These are phyloP conservation scores for Spatulosminthurus flaviceps DNA, from an alignment of 2,888 invertebrate species.

Conservation along the genomic window DNA sequence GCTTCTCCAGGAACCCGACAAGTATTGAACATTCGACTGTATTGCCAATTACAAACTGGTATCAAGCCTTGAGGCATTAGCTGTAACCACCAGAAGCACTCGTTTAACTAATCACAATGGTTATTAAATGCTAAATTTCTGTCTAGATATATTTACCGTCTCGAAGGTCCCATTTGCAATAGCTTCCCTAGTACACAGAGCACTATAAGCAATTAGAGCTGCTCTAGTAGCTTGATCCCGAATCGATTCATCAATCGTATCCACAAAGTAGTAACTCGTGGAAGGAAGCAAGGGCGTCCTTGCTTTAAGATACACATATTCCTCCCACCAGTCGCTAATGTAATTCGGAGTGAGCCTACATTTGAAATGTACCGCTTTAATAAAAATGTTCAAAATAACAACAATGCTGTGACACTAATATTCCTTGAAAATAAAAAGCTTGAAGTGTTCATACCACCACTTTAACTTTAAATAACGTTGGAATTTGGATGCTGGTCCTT, in stretches of 20 bases:
- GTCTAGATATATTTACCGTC: conserved; percentile 73
- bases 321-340: conserved; percentile 99
- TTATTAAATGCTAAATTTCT: no score
- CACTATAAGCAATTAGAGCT: conserved; percentile 84
- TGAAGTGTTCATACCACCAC: not conserved
- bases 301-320: conserved; percentile 97
- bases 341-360: conserved; percentile 84
- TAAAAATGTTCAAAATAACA: not conserved
- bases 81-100: conserved; percentile 66
- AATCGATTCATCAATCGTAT: conserved; percentile 81
- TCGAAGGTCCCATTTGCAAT: conserved; percentile 94
- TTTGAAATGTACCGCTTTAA: not conserved
- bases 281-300: conserved; percentile 97
- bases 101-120: no score
- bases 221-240: conserved; percentile 86
- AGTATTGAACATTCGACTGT: conserved; percentile 96
- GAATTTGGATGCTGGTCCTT: not conserved
- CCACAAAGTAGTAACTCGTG: conserved; percentile 97
- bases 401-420: not conserved
- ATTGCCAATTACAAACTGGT: conserved; percentile 97
- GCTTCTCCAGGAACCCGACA: conserved; percentile 93
- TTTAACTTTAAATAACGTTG: not conserved
- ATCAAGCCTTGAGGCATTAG: conserved; percentile 91
- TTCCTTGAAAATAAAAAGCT: no score
- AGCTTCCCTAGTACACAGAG: conserved; percentile 84